Percentiles rank a stretch among this genome's conserved stretches.
phyloP scores from a whole-genome alignment of 2,888 invertebrate genomes.

The Hesperia comma region DNA sequence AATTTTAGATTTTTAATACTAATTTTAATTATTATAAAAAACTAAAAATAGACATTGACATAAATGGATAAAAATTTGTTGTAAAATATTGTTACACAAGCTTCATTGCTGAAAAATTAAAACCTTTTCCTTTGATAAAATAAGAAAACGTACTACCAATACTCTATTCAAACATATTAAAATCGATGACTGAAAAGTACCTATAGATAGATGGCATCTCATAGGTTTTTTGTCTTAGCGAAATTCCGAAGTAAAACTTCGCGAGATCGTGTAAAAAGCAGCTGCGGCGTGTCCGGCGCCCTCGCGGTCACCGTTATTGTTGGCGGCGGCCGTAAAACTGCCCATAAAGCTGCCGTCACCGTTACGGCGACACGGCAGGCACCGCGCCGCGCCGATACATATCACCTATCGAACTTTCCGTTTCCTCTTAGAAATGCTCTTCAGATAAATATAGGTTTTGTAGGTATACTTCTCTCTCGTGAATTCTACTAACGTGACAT shows the following conservation, averaged over 20 bases:
- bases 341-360: conserved; percentile 64
- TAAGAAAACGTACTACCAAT: no score
- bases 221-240: conserved; percentile 44
- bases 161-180: no score
- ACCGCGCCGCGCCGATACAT: conserved; percentile 36
- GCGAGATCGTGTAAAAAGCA: conserved; percentile 85
- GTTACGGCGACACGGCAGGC: not conserved
- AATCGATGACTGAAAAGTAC: not conserved
- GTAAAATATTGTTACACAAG: no score
- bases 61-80: no score
- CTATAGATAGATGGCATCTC: conserved; percentile 7
- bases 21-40: no score
- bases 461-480: conserved; percentile 21
- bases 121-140: no score
- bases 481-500: not conserved
- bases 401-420: conserved; percentile 44
- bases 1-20: no score
- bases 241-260: conserved; percentile 62
- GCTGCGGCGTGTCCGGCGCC: conserved; percentile 79
- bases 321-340: conserved; percentile 69
- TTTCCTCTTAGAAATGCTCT: conserved; percentile 50
- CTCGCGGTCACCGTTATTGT: conserved; percentile 76
- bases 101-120: no score
- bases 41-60: no score
- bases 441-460: not conserved